These are phyloP conservation scores for Polypterus senegalus DNA, from an alignment of 2,113 vertebrate species.

Conservation along the genomic window DNA sequence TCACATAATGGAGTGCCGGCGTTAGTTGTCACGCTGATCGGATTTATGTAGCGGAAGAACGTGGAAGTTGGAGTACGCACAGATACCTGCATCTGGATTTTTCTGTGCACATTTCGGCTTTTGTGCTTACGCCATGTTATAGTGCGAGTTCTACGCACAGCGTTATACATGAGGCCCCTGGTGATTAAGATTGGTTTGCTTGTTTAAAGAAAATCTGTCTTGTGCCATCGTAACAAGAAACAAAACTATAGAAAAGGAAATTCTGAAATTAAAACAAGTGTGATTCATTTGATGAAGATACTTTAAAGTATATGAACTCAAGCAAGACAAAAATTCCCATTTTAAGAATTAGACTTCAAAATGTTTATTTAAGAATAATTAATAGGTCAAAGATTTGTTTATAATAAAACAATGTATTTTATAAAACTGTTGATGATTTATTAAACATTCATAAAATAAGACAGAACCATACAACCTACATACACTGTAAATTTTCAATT, in stretches of 20 bases:
- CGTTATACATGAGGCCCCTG: too few relatives aligned
- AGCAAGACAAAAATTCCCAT: not conserved
- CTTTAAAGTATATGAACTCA: not conserved
- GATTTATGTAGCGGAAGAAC: too few relatives aligned
- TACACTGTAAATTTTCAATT: not conserved
- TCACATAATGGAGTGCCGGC: too few relatives aligned
- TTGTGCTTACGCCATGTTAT: too few relatives aligned
- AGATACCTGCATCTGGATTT: too few relatives aligned
- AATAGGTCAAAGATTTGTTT: not conserved
- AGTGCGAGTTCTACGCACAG: too few relatives aligned
- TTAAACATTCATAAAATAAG: not conserved
- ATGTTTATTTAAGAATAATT: not conserved
- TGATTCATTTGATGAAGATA: not conserved
- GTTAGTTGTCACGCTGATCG: too few relatives aligned
- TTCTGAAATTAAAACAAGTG: not conserved
- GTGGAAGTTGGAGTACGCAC: too few relatives aligned
- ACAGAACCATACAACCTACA: not conserved
- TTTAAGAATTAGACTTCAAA: not conserved
- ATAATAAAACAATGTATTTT: not conserved
- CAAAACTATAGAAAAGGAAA: not conserved
- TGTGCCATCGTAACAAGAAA: not conserved
- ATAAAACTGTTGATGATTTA: not conserved
- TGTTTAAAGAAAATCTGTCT: constrained; percentile 8
- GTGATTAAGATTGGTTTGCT: constrained; percentile 1
- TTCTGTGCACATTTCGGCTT: too few relatives aligned